Evolutionary conservation across 2,113 vertebrate species (phyloP).

Genomic region (Sarotherodon lohbergeri): DNA sequence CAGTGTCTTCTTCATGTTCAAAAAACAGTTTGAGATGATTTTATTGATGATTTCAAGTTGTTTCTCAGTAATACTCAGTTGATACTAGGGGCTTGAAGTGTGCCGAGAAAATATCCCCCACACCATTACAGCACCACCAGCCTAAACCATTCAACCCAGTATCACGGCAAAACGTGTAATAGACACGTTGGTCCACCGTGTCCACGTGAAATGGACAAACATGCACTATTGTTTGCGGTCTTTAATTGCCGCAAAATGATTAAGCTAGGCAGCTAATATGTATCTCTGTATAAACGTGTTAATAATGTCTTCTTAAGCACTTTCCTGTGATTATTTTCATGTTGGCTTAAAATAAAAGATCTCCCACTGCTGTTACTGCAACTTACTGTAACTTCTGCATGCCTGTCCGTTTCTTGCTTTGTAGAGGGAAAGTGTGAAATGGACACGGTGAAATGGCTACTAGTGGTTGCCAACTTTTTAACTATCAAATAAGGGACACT

Average conservation of each 20-base stretch:
- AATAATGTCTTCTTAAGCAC: neutral
- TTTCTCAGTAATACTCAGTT: neutral
- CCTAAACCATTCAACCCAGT: neutral
- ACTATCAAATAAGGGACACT: neutral
- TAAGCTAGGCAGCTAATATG: neutral
- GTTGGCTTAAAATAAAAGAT: neutral
- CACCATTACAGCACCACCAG: neutral
- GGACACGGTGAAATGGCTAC: neutral
- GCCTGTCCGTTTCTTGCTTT: neutral
- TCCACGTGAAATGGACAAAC: neutral
- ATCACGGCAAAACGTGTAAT: neutral
- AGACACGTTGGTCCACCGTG: neutral
- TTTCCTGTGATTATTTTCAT: neutral
- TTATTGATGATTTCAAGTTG: neutral
- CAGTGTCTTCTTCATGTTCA: neutral
- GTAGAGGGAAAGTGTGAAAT: neutral
- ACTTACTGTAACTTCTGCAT: neutral
- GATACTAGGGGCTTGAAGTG: neutral
- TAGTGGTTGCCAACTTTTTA: neutral
- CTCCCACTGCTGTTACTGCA: neutral
- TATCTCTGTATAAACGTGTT: neutral
- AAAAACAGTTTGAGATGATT: neutral
- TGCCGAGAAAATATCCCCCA: neutral
- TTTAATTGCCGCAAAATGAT: neutral
- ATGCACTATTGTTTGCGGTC: neutral